These are phyloP conservation scores for Drosophila algonquin DNA, from an alignment of 2,888 invertebrate species.

Conservation along the genomic window DNA sequence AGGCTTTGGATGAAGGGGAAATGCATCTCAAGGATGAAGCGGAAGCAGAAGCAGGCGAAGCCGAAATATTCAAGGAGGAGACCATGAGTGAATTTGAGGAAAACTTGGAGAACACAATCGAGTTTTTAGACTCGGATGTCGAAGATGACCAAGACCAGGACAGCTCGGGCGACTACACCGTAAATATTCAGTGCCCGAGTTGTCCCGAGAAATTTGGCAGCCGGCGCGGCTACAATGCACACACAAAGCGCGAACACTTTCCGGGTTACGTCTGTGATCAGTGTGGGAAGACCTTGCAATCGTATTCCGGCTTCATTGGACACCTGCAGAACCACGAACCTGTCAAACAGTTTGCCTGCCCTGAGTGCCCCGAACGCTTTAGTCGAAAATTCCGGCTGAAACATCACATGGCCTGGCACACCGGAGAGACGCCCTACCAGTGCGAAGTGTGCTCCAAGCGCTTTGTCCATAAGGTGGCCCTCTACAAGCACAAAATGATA, in stretches of 20 bases:
- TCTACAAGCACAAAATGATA: slow-evolving; percentile 75
- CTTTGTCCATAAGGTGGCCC: slow-evolving; percentile 75
- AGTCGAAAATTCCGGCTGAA: slow-evolving; percentile 69
- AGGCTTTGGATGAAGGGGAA: slow-evolving; percentile 44
- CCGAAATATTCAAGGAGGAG: slow-evolving; percentile 40
- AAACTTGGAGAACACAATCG: slow-evolving; percentile 65
- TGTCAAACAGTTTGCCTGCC: slow-evolving; percentile 71
- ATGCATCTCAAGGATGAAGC: slow-evolving; percentile 31
- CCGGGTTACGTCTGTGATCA: slow-evolving; percentile 75
- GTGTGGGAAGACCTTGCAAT: slow-evolving; percentile 71
- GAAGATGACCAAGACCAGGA: slow-evolving; percentile 58
- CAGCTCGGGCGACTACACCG: slow-evolving; percentile 62
- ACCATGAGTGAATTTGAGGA: slow-evolving; percentile 68
- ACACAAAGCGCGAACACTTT: slow-evolving; percentile 70
- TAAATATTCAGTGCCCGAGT: slow-evolving; percentile 68
- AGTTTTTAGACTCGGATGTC: slow-evolving; percentile 63
- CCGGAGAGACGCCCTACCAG: slow-evolving; percentile 72
- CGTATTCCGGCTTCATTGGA: slow-evolving; percentile 71
- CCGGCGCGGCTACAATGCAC: slow-evolving; percentile 66
- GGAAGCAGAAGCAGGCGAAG: slow-evolving; percentile 14
- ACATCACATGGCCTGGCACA: slow-evolving; percentile 77
- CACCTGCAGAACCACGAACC: slow-evolving; percentile 71
- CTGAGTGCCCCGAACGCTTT: slow-evolving; percentile 70
- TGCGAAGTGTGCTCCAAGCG: slow-evolving; percentile 71
- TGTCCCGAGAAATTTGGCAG: slow-evolving; percentile 63